Evolutionary conservation across 2,797 vertebrate species (phyloP), one percentile per base, ranked within the genome.

Genomic region (Lacerta bilineata): DNA sequence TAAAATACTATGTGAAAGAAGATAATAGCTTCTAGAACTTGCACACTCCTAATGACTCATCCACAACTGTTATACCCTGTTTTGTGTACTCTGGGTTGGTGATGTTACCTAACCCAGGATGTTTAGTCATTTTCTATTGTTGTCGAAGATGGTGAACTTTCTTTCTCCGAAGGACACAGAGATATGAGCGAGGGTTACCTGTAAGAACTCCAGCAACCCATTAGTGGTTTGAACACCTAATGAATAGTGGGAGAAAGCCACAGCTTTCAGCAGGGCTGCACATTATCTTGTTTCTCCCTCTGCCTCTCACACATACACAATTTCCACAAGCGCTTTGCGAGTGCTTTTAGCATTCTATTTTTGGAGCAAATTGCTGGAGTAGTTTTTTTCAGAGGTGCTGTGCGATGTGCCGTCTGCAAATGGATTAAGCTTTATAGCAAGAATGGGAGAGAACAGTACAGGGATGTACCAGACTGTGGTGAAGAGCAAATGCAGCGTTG

Each of bases 151-250:
- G 2, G 59, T 46, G 36, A 87, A 69, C 88, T 83, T 93, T 92
- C 79, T 90, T 93, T 94, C 79, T 91, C 85, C 91, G 89, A 91
- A 93, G 43, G 43, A 93, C 80, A 80, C 71, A 77, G 81, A 84
- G 79, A 68, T 33, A 18, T 0, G 5, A 88, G 75, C 91, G 79
- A 87, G 93, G 88, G 93, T 50, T 95, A 90, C 82, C 87, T 68
- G n/a, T 59, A 92, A 90, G 88, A 94, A 88, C 84, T 92, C 61
- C 64, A 46, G 85, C 71, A 50, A 75, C 90, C 80, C 75, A 17
- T 39, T 69, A 85, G 78, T 55, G 84, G 27, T 71, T 72, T 90
- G 76, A 89, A 79, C 15, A 0, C 2, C 33, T 89, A 83, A 0
- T 71, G 69, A 78, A 93, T 86, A 46, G n/a, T 13, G 8, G 74